A percentile compares a stretch with the other conserved stretches of the same genome.
These are phyloP conservation scores for Acleris cristana DNA, from an alignment of 2,888 invertebrate species.

Conservation along the genomic window DNA sequence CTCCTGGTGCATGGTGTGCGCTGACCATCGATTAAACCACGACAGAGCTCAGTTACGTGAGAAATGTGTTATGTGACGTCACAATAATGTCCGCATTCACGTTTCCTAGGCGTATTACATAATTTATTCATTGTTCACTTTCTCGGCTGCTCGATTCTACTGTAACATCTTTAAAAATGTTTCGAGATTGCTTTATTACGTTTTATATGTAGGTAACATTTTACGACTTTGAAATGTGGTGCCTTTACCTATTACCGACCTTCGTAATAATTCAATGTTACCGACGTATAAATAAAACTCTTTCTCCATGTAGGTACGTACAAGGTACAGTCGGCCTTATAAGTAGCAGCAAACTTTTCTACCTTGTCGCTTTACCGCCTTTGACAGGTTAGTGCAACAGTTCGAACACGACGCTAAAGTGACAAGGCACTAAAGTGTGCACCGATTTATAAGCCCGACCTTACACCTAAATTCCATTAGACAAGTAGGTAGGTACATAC, in stretches of 20 bases:
- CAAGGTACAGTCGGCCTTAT: too few species aligned
- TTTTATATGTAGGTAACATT: background rate
- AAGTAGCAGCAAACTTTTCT: too few species aligned
- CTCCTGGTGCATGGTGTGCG: background rate
- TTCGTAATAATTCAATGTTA: too few species aligned
- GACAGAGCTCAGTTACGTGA: constrained; percentile 30
- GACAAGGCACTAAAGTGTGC: too few species aligned
- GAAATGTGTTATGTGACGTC: constrained; percentile 31
- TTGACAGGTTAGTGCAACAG: too few species aligned
- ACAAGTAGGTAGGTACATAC: too few species aligned
- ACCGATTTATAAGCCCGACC: too few species aligned
- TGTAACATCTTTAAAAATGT: constrained; percentile 24
- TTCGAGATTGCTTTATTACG: constrained; percentile 9
- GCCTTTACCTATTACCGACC: background rate
- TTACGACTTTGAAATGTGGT: background rate
- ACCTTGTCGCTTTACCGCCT: too few species aligned
- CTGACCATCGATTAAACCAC: constrained; percentile 24
- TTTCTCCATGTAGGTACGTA: too few species aligned
- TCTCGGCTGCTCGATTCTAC: constrained; percentile 22
- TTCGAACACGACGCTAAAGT: too few species aligned
- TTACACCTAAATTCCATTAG: too few species aligned
- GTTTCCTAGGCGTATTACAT: constrained; percentile 32
- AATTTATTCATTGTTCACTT: constrained; percentile 36
- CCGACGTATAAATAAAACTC: too few species aligned
- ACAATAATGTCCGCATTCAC: constrained; percentile 32